Percentiles rank a stretch among this genome's conserved stretches.
phyloP scores from a whole-genome alignment of 2,797 vertebrate species.

The Myripristis jacobus region DNA sequence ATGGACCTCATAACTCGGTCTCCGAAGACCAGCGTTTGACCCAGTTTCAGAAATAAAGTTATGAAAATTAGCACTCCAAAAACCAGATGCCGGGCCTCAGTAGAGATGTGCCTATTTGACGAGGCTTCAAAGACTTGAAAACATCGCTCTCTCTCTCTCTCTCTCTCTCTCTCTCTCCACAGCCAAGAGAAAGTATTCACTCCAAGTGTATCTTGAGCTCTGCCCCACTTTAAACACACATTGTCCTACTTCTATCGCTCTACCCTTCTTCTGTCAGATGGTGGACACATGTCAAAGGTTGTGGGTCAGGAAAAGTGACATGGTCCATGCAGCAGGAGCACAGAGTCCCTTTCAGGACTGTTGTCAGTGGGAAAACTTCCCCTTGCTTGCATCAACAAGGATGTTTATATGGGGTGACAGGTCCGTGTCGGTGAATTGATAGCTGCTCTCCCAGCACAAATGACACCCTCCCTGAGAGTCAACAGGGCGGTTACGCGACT shows the following conservation, averaged over 20 bases:
- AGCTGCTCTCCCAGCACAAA: constrained; percentile 58
- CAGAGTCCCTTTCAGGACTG: constrained; percentile 43
- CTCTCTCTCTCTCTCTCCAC: constrained; percentile 3
- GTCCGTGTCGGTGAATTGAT: constrained; percentile 58
- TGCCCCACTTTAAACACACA: constrained; percentile 59
- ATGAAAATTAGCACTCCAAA: constrained; percentile 57
- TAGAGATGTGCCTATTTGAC: constrained; percentile 57
- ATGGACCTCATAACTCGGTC: constrained; percentile 27
- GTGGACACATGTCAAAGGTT: constrained; percentile 56
- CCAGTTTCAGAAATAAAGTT: constrained; percentile 67
- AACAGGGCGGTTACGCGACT: constrained; percentile 50
- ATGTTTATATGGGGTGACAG: constrained; percentile 67
- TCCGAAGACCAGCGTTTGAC: constrained; percentile 45
- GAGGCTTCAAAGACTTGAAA: constrained; percentile 57
- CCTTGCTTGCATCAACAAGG: constrained; percentile 46
- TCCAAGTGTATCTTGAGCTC: constrained; percentile 29
- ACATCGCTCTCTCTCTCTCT: constrained; percentile 36
- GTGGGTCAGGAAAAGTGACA: constrained; percentile 59
- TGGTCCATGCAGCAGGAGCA: constrained; percentile 23
- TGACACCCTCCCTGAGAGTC: constrained; percentile 53
- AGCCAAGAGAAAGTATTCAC: constrained; percentile 54
- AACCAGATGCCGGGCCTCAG: constrained; percentile 56
- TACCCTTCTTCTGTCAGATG: too few species aligned
- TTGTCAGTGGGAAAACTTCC: constrained; percentile 28
- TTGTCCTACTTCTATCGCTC: constrained; percentile 34